Percentiles rank a stretch among this genome's conserved stretches.
These are phyloP conservation scores for Aramus guarauna DNA, from an alignment of 2,113 vertebrate species.

Conservation along the genomic window DNA sequence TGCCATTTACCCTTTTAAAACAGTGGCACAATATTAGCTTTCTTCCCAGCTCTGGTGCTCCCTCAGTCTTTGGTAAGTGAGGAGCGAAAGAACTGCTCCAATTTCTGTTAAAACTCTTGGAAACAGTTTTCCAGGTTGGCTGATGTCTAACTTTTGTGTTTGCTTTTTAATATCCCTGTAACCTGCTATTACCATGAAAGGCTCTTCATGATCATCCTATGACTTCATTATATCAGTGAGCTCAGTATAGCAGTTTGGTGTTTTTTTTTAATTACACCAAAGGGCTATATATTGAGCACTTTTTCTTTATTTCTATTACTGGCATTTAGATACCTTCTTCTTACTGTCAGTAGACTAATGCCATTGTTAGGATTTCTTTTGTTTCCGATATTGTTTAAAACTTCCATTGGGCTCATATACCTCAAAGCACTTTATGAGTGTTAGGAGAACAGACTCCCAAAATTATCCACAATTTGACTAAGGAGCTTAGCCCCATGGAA, in stretches of 20 bases:
- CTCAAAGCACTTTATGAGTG: neutral
- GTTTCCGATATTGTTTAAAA: neutral
- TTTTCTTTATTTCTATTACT: neutral
- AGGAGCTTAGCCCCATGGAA: neutral
- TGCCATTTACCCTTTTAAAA: slow-evolving; percentile 58
- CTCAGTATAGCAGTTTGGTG: neutral
- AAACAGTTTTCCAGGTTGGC: neutral
- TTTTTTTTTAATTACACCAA: neutral
- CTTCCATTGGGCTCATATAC: neutral
- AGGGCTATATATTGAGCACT: neutral
- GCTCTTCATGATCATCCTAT: neutral
- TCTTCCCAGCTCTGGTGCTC: neutral
- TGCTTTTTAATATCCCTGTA: neutral
- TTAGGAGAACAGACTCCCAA: neutral
- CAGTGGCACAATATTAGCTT: slow-evolving; percentile 49
- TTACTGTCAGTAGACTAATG: neutral
- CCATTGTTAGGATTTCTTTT: neutral
- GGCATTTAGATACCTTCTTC: neutral
- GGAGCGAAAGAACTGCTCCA: neutral
- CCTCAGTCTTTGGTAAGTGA: neutral
- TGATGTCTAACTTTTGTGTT: neutral
- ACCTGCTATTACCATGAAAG: neutral
- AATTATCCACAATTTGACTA: neutral
- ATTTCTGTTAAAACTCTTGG: neutral
- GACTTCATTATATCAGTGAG: neutral